Base-by-base conservation (phyloP, 2,888 invertebrate genomes). In the Rhamnusium bicolor region DNA sequence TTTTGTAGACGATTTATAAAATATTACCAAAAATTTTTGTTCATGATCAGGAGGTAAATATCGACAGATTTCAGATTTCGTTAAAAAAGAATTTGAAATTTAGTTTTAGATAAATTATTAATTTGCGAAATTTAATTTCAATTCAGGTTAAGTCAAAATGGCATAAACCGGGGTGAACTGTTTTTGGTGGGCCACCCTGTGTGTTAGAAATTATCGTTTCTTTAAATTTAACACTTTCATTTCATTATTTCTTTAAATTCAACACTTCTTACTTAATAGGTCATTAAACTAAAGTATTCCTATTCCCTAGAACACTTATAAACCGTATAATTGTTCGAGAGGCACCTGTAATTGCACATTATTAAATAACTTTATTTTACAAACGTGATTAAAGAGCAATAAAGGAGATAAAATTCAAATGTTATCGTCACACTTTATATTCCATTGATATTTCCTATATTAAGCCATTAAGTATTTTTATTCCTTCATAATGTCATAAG, bases 321-420 rank as follows among this genome's bases (percentile, higher is more conserved):
- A 56, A 5, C 24, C n/a, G 27, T 56, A 27, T 56, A 56, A 56
- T 14, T 56, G 27, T 14, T 14, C 27, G 14, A 56, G 27, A 56
- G 24, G 27, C 54, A 56, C 27, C 54, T 56, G 54, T 27, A 24
- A 21, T n/a, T 40, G 40, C 40, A 40, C 40, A n/a, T 40, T n/a
- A 0, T 40, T 40, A n/a, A 40, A n/a, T 40, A 40, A n/a, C 12
- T 40, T 40, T 40, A 12, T 40, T 12, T 40, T 40, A 3, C 40
- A 40, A 40, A 40, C 12, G 53, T n/a, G 53, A 53, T 24, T 53
- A 24, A 53, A 53, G 10, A 19, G 12, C 21, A 8, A 53, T 40
- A 40, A 40, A 40, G 40, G n/a, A 12, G n/a, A 53, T 53, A 53
- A 53, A 53, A 53, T 53, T 53, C 24, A 21, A 53, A 53, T 53